Conservation (phyloP, 1,140 invertebrate species). For the Panulirus ornatus region DNA sequence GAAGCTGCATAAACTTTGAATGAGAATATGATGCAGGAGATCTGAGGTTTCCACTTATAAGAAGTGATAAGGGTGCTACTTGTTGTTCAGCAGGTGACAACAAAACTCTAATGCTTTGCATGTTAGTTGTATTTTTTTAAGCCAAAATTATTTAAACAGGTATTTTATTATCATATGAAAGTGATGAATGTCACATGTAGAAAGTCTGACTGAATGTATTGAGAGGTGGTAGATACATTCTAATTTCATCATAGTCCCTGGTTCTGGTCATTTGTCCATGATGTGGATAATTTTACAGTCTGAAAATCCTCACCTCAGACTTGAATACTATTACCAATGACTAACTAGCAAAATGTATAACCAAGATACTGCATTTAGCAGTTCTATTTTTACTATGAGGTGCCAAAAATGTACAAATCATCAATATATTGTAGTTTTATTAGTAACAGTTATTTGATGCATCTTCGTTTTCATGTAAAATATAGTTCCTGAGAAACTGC, state of each 20-base stretch:
- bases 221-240: conserved; percentile 15
- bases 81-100: conserved; percentile 43
- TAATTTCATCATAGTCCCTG: conserved; percentile 19
- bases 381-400: conserved; percentile 60
- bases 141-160: not conserved
- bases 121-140: conserved; percentile 28
- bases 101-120: conserved; percentile 37
- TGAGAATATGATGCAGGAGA: conserved; percentile 9
- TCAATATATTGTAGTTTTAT: conserved; percentile 47
- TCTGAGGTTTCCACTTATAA: conserved; percentile 51
- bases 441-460: conserved; percentile 29
- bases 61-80: conserved; percentile 46
- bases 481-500: conserved; percentile 69
- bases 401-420: conserved; percentile 69
- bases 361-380: conserved; percentile 36
- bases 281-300: conserved; percentile 23
- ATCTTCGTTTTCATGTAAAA: conserved; percentile 13
- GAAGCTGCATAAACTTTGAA: not conserved
- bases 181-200: conserved; percentile 1
- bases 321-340: not conserved
- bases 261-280: conserved; percentile 56
- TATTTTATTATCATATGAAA: conserved; percentile 20
- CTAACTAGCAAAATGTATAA: conserved; percentile 22
- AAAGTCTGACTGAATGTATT: conserved; percentile 44
- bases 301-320: not conserved